Evolutionary conservation across 2,113 vertebrate species (phyloP).

Genomic region (Brachyhypopomus occidentalis): DNA sequence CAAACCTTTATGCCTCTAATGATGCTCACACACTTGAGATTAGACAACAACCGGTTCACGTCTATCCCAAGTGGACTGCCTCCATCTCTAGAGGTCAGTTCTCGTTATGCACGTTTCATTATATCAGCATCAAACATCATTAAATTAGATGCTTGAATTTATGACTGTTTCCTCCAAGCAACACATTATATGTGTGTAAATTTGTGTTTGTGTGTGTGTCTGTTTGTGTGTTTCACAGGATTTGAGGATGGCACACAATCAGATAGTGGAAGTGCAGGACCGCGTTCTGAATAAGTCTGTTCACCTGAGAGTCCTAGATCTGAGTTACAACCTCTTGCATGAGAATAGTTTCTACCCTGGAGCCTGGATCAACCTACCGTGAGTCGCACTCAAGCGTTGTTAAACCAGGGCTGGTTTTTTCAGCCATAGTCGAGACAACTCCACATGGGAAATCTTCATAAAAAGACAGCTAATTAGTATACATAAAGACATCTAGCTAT

Average conservation of each 20-base stretch:
- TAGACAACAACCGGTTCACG: slow-evolving; percentile 74
- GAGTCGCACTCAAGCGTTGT: slow-evolving; percentile 46
- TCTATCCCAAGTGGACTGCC: slow-evolving; percentile 73
- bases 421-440: background rate
- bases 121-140: background rate
- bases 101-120: background rate
- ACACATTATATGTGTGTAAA: too few relatives aligned
- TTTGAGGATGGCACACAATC: slow-evolving; percentile 70
- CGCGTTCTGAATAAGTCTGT: slow-evolving; percentile 63
- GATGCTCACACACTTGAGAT: slow-evolving; percentile 67
- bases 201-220: background rate
- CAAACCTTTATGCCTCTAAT: slow-evolving; percentile 69
- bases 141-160: too few relatives aligned
- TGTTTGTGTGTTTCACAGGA: slow-evolving; percentile 63
- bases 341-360: slow-evolving; percentile 65
- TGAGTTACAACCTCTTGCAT: slow-evolving; percentile 76
- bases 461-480: background rate
- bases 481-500: background rate
- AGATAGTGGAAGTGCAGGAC: slow-evolving; percentile 69
- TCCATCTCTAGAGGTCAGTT: slow-evolving; percentile 73
- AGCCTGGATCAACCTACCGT: slow-evolving; percentile 73
- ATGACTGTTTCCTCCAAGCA: too few relatives aligned
- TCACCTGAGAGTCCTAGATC: slow-evolving; percentile 68
- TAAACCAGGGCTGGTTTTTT: background rate
- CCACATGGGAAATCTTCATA: background rate